phyloP scores from a whole-genome alignment of 2,888 invertebrate species.

The Epirrhoe alternata region DNA sequence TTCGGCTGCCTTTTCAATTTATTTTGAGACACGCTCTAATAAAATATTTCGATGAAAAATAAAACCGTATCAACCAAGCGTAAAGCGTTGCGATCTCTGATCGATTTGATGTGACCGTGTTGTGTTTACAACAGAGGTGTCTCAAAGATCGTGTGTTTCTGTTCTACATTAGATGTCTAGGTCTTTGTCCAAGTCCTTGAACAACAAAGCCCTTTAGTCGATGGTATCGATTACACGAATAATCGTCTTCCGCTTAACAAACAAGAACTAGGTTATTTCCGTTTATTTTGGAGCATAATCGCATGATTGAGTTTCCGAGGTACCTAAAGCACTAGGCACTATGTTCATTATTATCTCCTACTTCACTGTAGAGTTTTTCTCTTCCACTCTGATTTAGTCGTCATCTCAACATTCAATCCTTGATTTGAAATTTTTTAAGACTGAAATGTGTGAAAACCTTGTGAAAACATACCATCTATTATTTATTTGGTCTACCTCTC shows the following conservation, averaged over 20 bases:
- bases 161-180: constrained; percentile 8
- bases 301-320: not conserved
- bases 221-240: not conserved
- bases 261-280: not conserved
- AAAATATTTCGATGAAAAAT: not conserved
- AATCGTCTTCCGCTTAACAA: constrained; percentile 1
- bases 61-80: constrained; percentile 3
- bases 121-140: constrained; percentile 19
- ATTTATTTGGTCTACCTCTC: no score
- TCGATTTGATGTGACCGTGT: not conserved
- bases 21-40: not conserved
- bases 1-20: not conserved
- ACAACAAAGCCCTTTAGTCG: constrained; percentile 9
- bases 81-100: not conserved
- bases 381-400: no score
- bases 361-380: no score
- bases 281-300: not conserved
- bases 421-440: no score
- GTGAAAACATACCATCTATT: no score
- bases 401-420: no score
- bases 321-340: not conserved
- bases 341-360: not conserved
- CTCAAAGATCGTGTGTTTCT: constrained; percentile 28
- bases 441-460: no score
- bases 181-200: constrained; percentile 13